Base-by-base conservation (phyloP, 2,888 invertebrate species). In the Thysanoteuthis rhombus region DNA sequence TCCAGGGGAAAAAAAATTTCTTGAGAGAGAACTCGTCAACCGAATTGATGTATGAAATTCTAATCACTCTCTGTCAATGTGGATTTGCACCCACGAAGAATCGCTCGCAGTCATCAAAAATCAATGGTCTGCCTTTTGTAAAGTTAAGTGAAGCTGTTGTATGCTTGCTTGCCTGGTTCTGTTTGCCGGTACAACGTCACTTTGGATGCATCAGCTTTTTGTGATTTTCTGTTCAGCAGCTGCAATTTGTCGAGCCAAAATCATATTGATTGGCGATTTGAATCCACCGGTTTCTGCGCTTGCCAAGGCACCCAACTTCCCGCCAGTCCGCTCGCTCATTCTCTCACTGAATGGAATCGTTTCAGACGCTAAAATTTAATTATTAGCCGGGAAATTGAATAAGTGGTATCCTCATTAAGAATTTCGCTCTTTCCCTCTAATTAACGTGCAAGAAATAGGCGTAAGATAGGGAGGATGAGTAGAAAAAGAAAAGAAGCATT, bases 201-300 rank as follows among this genome's bases (percentile, higher is more conserved):
- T 75, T 36, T 16, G 12, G n/a, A n/a, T 75, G 75, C 75, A 36
- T 36, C 75, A 16, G n/a, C n/a, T 75, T 75, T 75, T 75, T 75
- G 75, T n/a, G 16, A 10, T 75, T n/a, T n/a, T 75, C n/a, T 75
- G 16, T 36, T n/a, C 75, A 19, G 75, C 75, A 75, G 75, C 75
- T 75, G 75, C 75, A 75, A 75, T n/a, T n/a, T 75, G n/a, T 75
- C 75, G 75, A 75, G 75, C n/a, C 75, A 75, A 75, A 75, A 75
- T 75, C 75, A 75, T 75, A 75, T 75, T 36, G 75, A 75, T 75
- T 75, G 75, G 75, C 36, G 75, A n/a, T n/a, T 75, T 75, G 75
- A 36, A 75, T 75, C 75, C 75, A 75, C 36, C 75, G 19, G 75
- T 75, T 36, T 75, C 75, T 36, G n/a, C n/a, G 75, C n/a, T 16